phyloP scores from a whole-genome alignment of 1,140 invertebrate genomes.

The Dolichoris vasculosae region DNA sequence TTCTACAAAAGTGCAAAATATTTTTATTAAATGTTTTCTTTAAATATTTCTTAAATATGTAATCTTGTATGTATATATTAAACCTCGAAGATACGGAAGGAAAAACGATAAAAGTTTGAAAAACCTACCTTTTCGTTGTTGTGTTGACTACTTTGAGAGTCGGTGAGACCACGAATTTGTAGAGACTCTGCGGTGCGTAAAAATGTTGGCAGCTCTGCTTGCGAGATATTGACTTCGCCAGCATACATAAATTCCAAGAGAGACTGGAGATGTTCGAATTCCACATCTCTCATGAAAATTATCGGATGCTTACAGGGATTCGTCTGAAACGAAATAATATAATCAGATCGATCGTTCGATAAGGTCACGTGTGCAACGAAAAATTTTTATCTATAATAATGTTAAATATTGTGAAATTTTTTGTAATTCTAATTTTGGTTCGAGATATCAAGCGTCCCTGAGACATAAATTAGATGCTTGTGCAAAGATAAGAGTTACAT shows the following conservation, averaged over 20 bases:
- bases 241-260: slow-evolving; percentile 90
- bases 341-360: slow-evolving; percentile 9
- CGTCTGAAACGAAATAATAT: slow-evolving; percentile 75
- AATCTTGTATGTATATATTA: too few species aligned
- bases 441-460: slow-evolving; percentile 51
- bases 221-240: slow-evolving; percentile 93
- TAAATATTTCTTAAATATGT: too few species aligned
- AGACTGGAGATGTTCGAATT: slow-evolving; percentile 84
- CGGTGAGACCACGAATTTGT: slow-evolving; percentile 90
- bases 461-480: slow-evolving; percentile 46
- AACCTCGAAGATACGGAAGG: background rate
- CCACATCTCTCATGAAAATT: slow-evolving; percentile 88
- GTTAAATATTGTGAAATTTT: slow-evolving; percentile 42
- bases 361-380: slow-evolving; percentile 7
- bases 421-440: slow-evolving; percentile 48
- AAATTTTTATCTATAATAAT: slow-evolving; percentile 5
- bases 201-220: slow-evolving; percentile 90
- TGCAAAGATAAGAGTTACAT: slow-evolving; percentile 63
- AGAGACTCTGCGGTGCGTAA: slow-evolving; percentile 90
- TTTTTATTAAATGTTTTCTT: too few species aligned
- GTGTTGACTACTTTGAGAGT: slow-evolving; percentile 74
- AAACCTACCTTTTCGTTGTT: slow-evolving; percentile 72
- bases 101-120: background rate
- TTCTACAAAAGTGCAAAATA: too few species aligned
- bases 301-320: slow-evolving; percentile 91